Base-by-base conservation (phyloP, 1,140 invertebrate genomes). In the Pseudomyrmex pallidus region DNA sequence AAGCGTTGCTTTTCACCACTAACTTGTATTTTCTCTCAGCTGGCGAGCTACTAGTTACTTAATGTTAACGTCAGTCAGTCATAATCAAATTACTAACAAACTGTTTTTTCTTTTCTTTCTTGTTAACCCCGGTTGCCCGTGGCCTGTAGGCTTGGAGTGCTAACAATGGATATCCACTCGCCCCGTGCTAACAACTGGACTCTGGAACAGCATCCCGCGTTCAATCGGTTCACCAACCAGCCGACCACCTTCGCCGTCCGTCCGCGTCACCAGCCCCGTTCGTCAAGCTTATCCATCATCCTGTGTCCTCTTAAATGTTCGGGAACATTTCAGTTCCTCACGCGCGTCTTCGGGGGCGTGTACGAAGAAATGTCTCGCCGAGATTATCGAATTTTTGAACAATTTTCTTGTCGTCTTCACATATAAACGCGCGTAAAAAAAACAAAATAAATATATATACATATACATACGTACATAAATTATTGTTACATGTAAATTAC, bases 91-190 rank as follows among this genome's bases (percentile, higher is more conserved):
- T 94, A 95, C 95, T 95, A 95, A 95, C 95, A 95, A 94, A 94
- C 94, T 95, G 94, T 95, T 95, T 95, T 70, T 95, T 94, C 94
- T 95, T 95, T 95, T 95, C 94, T 95, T 95, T 95, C 95, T 95
- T 95, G 94, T 95, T 95, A 95, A 95, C 94, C 93, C 93, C 93
- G 94, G 94, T 95, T 95, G 94, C 94, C 95, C 94, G 94, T 94
- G 94, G 94, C 95, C 94, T 95, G 94, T 96, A 96, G 96, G 96
- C 96, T 95, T 95, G 94, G 95, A 96, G 96, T 96, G 96, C 95
- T 96, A 96, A 96, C 95, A 94, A 94, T 94, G 94, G 94, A 94
- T 80, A 94, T 93, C 94, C 94, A 94, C 92, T 94, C 93, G 93
- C 91, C 93, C 93, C 92, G 93, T 94, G 93, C 93, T 94, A 94